Base-by-base conservation (phyloP, 1,140 invertebrate species). In the Nomia melanderi region DNA sequence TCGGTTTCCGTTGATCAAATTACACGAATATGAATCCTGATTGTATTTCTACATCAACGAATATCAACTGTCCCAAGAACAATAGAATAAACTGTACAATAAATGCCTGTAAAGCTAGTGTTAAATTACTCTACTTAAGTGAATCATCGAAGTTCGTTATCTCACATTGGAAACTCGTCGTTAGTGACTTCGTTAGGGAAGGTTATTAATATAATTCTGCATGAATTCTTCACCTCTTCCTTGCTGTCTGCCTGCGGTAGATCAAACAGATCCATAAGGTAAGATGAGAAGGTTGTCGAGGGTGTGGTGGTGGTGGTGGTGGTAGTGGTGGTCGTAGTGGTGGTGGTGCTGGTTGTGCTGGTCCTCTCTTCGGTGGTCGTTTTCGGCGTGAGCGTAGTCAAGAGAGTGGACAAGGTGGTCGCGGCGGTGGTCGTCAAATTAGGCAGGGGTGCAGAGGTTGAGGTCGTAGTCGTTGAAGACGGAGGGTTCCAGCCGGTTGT, bases 341-440 rank as follows among this genome's bases (percentile, higher is more conserved):
- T 88, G 23, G 89, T 90, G 7, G 90, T 92, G 75, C 84, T 91
- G 71, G 87, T 92, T 82, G 84, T 92, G 1, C 85, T 90, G 41
- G 88, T 88, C 11, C 86, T 89, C 9, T 92, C 93, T 39, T 93
- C 92, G 25, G 93, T 93, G 23, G 92, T 92, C 44, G 92, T 81
- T 62, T 85, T 81, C 2, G 87, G 84, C 9, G 86, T 77, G 1
- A 91, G 63, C 1, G 88, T 86, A 2, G 86, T 90, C 9, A 89
- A 44, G 31, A 90, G 75, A 25, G 88, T 88, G 27, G 89, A 90
- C 27, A 92, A 33, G 11, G 90, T 90, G 20, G 87, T 85, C n/a
- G 86, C 85, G 20, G 84, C 77, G 27, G 85, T 86, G 0, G 83
- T 79, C 0, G 85, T 82, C 27, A 88, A 59, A 56, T 85, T 88